Percentiles rank a stretch among this genome's conserved stretches.
phyloP scores from a whole-genome alignment of 2,888 invertebrate genomes.

The Cephus pygmeus region DNA sequence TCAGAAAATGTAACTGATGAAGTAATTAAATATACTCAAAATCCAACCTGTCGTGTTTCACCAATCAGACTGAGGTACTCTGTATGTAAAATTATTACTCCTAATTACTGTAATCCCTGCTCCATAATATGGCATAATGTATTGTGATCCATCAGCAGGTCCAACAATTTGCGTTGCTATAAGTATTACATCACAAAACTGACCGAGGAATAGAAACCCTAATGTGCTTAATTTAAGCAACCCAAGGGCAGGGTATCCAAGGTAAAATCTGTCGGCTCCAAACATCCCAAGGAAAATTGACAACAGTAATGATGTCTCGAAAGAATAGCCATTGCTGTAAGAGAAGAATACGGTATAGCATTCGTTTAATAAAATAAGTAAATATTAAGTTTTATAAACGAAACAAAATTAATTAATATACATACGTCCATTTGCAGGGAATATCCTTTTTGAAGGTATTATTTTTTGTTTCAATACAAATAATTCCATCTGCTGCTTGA shows the following conservation, averaged over 20 bases:
- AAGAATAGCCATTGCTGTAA: conserved; percentile 91
- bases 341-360: conserved; percentile 22
- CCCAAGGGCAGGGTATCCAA: conserved; percentile 98
- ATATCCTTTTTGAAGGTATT: conserved; percentile 84
- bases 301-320: conserved; percentile 90
- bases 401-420: conserved; percentile 42
- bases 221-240: conserved; percentile 94
- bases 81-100: conserved; percentile 87
- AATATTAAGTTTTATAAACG: not conserved
- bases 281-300: conserved; percentile 99
- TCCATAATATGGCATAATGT: conserved; percentile 93
- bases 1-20: not conserved
- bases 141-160: conserved; percentile 95
- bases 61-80: conserved; percentile 85
- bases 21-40: not conserved
- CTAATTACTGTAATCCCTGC: conserved; percentile 84
- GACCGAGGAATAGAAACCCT: conserved; percentile 96
- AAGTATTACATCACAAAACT: conserved; percentile 92
- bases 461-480: conserved; percentile 83
- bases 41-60: conserved; percentile 62
- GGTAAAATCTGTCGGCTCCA: conserved; percentile 95
- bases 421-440: conserved; percentile 96
- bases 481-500: conserved; percentile 83
- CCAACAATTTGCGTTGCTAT: conserved; percentile 95
- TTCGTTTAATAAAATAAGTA: conserved; percentile 7